A percentile compares a stretch with the other conserved stretches of the same genome.
Conservation (phyloP, 2,797 vertebrate species). For the Remorina albescens region DNA sequence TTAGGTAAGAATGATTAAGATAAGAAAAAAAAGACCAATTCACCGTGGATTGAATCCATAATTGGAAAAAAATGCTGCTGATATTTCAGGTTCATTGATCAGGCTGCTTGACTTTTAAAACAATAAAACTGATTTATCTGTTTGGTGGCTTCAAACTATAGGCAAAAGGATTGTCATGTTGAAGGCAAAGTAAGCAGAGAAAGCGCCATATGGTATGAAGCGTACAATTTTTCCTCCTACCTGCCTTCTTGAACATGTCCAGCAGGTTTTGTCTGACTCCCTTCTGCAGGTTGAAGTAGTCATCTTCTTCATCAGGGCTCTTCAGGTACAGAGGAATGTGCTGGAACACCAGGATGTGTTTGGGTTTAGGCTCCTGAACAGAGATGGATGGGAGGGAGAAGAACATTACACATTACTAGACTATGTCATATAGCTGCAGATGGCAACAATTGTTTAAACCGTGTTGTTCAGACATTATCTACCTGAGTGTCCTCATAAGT, state of each 20-base stretch:
- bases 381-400: constrained; percentile 22
- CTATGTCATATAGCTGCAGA: constrained; percentile 11
- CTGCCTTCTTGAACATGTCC: constrained; percentile 91
- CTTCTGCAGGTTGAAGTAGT: constrained; percentile 94
- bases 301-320: constrained; percentile 88
- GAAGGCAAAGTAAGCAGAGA: not conserved
- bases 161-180: too few relatives aligned
- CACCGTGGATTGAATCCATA: constrained; percentile 48
- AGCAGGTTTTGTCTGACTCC: constrained; percentile 85
- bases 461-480: not conserved
- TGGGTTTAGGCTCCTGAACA: constrained; percentile 78
- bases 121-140: constrained; percentile 5
- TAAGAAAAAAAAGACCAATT: constrained; percentile 46
- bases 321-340: constrained; percentile 94
- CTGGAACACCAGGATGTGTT: constrained; percentile 92
- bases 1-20: constrained; percentile 47
- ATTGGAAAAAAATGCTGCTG: constrained; percentile 21
- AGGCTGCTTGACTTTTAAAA: constrained; percentile 16
- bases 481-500: constrained; percentile 16
- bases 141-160: constrained; percentile 4
- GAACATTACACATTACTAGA: not conserved
- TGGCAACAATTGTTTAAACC: constrained; percentile 5
- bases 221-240: constrained; percentile 46
- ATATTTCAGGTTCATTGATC: constrained; percentile 13
- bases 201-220: not conserved